phyloP scores from a whole-genome alignment of 2,797 vertebrate genomes.

The Salarias fasciatus region DNA sequence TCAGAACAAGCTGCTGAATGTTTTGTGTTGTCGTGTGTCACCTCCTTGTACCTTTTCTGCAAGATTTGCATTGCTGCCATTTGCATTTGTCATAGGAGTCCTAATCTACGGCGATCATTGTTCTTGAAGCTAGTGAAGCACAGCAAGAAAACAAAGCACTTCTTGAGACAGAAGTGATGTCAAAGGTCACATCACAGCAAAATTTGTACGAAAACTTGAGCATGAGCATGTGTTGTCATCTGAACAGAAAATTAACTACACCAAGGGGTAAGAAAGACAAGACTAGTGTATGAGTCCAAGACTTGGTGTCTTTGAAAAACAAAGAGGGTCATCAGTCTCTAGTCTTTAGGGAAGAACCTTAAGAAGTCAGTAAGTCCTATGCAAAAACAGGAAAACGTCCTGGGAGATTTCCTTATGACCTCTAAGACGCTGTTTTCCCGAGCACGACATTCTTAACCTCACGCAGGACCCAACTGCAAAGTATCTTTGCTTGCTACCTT shows the following conservation, averaged over 20 bases:
- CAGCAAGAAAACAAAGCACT: conserved; percentile 1
- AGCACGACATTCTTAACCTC: conserved; percentile 6
- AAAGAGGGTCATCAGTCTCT: neutral
- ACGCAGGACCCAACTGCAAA: neutral
- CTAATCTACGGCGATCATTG: neutral
- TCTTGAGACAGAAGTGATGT: neutral
- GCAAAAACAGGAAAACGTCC: conserved; percentile 52
- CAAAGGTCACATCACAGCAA: neutral
- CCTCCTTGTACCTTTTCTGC: conserved; percentile 32
- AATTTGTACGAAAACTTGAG: neutral
- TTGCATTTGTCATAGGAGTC: conserved; percentile 37
- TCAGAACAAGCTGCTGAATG: conserved; percentile 6
- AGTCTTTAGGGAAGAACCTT: neutral
- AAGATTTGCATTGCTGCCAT: conserved; percentile 58
- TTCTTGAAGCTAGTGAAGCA: neutral
- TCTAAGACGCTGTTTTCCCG: conserved; percentile 18
- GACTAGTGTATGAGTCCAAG: no score
- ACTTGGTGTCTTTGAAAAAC: neutral
- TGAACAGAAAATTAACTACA: no score
- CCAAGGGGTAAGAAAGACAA: no score
- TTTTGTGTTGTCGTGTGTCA: neutral
- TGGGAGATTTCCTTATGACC: conserved; percentile 56
- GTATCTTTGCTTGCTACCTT: neutral
- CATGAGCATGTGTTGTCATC: no score
- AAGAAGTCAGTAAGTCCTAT: conserved; percentile 32